These are phyloP conservation scores for Oncorhynchus clarkii DNA, from an alignment of 2,113 vertebrate genomes.

Conservation along the genomic window DNA sequence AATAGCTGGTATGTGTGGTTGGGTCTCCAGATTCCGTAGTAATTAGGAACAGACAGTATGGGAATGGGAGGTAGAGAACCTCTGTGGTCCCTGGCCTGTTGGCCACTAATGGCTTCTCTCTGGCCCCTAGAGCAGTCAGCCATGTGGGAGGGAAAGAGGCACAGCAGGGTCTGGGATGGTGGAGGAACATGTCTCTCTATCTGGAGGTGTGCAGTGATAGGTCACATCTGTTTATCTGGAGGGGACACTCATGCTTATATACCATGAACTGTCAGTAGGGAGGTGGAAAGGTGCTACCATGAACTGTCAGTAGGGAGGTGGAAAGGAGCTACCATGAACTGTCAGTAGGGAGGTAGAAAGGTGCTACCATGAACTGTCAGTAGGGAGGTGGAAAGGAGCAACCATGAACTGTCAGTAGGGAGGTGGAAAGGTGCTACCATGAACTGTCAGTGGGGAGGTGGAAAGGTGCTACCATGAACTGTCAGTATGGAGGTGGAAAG, in stretches of 20 bases:
- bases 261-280: background rate
- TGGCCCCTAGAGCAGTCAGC: slow-evolving; percentile 29
- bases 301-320: too few species aligned
- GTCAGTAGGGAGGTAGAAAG: too few species aligned
- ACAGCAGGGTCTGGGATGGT: slow-evolving; percentile 30
- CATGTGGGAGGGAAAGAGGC: background rate
- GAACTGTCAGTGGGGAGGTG: too few species aligned
- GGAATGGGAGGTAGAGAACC: slow-evolving; percentile 27
- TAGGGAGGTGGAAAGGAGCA: too few species aligned
- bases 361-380: too few species aligned
- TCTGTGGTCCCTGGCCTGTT: slow-evolving; percentile 44
- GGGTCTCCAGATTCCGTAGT: slow-evolving; percentile 57
- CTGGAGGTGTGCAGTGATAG: slow-evolving; percentile 20
- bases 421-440: too few species aligned
- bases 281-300: background rate
- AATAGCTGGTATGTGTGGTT: slow-evolving; percentile 49
- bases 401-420: too few species aligned
- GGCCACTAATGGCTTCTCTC: slow-evolving; percentile 35
- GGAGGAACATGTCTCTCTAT: slow-evolving; percentile 12
- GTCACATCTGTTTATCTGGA: slow-evolving; percentile 9
- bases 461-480: too few species aligned
- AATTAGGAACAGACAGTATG: slow-evolving; percentile 62
- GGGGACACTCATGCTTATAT: background rate
- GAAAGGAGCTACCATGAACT: too few species aligned
- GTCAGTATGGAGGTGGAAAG: too few species aligned